phyloP scores from a whole-genome alignment of 2,797 vertebrate species.

The Rachycentron canadum region DNA sequence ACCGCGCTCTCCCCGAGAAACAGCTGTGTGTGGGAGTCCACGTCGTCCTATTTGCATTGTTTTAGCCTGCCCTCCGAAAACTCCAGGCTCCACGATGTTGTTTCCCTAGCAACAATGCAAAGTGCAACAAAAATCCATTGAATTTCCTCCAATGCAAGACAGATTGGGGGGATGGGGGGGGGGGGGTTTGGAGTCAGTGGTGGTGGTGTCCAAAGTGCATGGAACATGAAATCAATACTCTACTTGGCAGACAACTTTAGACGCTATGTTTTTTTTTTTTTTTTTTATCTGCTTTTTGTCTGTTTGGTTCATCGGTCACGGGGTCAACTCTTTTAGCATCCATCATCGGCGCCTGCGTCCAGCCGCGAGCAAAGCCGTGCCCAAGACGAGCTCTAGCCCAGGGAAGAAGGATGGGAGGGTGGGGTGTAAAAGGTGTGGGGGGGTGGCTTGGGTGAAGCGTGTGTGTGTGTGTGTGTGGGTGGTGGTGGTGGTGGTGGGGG shows the following conservation, averaged over 20 bases:
- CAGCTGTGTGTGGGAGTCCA: conserved; percentile 76
- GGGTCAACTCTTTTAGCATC: conserved; percentile 82
- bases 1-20: conserved; percentile 65
- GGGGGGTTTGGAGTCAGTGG: conserved; percentile 37
- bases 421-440: background rate
- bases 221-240: conserved; percentile 86
- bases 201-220: conserved; percentile 68
- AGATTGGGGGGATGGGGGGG: conserved; percentile 21
- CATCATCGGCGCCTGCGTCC: conserved; percentile 74
- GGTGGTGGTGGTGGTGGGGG: background rate
- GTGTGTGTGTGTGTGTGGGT: too few species aligned
- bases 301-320: conserved; percentile 75
- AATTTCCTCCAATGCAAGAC: conserved; percentile 74
- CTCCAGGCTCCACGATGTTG: conserved; percentile 58
- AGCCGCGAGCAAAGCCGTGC: conserved; percentile 67
- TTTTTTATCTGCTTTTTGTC: conserved; percentile 68
- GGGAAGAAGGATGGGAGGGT: conserved; percentile 38
- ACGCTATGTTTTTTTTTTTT: conserved; percentile 68
- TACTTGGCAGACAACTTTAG: conserved; percentile 83
- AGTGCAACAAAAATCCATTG: conserved; percentile 73
- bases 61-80: conserved; percentile 56
- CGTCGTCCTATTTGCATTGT: conserved; percentile 68
- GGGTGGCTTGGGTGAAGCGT: background rate
- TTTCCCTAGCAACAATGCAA: conserved; percentile 84
- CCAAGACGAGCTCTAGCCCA: conserved; percentile 64